phyloP scores from a whole-genome alignment of 1,140 invertebrate genomes.

The Littorina saxatilis region DNA sequence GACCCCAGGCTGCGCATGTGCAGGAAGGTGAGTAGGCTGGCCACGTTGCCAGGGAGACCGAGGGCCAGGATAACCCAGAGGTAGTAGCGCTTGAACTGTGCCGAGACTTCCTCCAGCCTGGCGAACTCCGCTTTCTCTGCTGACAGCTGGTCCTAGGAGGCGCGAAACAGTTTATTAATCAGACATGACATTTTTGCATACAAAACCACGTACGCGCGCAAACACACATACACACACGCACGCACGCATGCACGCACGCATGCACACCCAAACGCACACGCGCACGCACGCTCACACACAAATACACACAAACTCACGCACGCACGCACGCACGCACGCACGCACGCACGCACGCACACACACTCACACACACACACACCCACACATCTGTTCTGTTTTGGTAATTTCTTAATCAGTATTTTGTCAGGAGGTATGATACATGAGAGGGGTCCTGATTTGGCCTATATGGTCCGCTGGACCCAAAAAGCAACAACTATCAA shows the following conservation, averaged over 20 bases:
- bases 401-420: too few relatives aligned
- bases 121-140: background rate
- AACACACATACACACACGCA: background rate
- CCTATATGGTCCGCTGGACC: too few relatives aligned
- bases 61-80: conserved; percentile 51
- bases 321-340: too few relatives aligned
- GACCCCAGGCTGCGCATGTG: conserved; percentile 54
- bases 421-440: too few relatives aligned
- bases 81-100: conserved; percentile 44
- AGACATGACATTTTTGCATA: background rate
- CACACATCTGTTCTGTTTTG: too few relatives aligned
- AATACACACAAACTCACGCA: too few relatives aligned
- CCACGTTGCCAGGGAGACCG: conserved; percentile 58
- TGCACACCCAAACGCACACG: too few relatives aligned
- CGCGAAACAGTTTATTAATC: background rate
- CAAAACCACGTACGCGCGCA: background rate
- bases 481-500: too few relatives aligned
- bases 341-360: background rate
- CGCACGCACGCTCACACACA: too few relatives aligned
- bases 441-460: too few relatives aligned
- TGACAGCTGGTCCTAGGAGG: background rate
- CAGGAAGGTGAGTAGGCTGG: conserved; percentile 52
- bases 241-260: background rate
- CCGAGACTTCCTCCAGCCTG: background rate
- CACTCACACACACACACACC: background rate